phyloP scores from a whole-genome alignment of 1,140 invertebrate genomes.

The Leptinotarsa defecta region DNA sequence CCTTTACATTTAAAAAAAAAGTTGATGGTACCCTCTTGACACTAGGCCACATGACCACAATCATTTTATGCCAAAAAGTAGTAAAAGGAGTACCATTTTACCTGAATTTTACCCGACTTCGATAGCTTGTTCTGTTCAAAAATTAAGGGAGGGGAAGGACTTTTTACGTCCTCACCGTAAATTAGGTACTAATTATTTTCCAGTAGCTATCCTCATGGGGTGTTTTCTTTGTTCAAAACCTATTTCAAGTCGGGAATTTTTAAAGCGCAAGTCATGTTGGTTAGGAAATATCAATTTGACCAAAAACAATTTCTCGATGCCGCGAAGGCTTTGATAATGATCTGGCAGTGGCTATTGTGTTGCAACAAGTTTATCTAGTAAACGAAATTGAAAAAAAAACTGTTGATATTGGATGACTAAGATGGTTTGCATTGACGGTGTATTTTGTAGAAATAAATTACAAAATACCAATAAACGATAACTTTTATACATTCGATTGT shows the following conservation, averaged over 20 bases:
- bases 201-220: constrained; percentile 1
- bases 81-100: no score
- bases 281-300: constrained; percentile 20
- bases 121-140: no score
- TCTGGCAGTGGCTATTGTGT: constrained; percentile 12
- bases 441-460: not conserved
- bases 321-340: constrained; percentile 15
- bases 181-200: not conserved
- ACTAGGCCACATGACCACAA: no score
- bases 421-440: not conserved
- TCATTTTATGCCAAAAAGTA: no score
- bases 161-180: not conserved
- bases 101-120: no score
- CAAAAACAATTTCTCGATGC: constrained; percentile 18
- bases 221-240: constrained; percentile 20
- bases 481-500: no score
- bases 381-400: constrained; percentile 18
- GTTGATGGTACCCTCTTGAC: no score
- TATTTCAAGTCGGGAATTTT: not conserved
- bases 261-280: constrained; percentile 2
- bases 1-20: no score
- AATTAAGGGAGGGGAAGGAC: no score
- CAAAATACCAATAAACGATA: no score
- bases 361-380: constrained; percentile 20
- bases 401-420: constrained; percentile 13